Percentiles rank a stretch among this genome's conserved stretches.
phyloP scores from a whole-genome alignment of 2,888 invertebrate species.

The Megaustenia siamemsis region DNA sequence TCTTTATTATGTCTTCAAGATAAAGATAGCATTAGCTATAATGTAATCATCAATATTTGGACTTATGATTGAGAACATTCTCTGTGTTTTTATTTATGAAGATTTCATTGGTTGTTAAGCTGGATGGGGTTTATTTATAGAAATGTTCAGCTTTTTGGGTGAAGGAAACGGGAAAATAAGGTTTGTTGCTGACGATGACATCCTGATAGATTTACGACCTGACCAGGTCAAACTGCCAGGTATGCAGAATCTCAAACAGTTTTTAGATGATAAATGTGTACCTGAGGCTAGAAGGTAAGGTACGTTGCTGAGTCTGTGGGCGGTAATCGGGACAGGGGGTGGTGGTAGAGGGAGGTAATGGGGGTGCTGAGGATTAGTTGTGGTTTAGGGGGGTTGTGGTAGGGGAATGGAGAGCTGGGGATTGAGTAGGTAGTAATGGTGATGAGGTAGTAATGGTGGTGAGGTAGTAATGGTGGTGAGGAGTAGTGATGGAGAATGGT shows the following conservation, averaged over 20 bases:
- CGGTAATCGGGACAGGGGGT: not conserved
- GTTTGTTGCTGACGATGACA: not conserved
- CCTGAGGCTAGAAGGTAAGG: not conserved
- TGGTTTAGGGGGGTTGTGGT: too few species aligned
- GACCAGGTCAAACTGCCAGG: not conserved
- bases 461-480: too few species aligned
- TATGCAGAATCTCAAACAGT: not conserved
- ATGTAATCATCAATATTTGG: too few species aligned
- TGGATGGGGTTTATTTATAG: too few species aligned
- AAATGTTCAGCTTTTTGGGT: too few species aligned
- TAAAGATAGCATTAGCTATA: too few species aligned
- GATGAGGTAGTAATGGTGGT: too few species aligned
- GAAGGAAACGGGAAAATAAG: not conserved
- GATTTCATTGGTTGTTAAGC: too few species aligned
- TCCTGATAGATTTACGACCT: slow-evolving; percentile 2
- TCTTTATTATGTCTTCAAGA: too few species aligned
- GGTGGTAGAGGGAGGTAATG: not conserved
- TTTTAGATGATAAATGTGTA: not conserved
- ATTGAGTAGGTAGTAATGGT: not conserved
- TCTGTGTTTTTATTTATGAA: too few species aligned
- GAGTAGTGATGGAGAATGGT: too few species aligned
- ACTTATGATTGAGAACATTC: too few species aligned
- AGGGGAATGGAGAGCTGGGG: not conserved
- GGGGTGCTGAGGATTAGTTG: not conserved
- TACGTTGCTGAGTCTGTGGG: not conserved